Evolutionary conservation across 2,888 invertebrate species (phyloP), one percentile per base, ranked within the genome.

Genomic region (Brachypterus glaber): DNA sequence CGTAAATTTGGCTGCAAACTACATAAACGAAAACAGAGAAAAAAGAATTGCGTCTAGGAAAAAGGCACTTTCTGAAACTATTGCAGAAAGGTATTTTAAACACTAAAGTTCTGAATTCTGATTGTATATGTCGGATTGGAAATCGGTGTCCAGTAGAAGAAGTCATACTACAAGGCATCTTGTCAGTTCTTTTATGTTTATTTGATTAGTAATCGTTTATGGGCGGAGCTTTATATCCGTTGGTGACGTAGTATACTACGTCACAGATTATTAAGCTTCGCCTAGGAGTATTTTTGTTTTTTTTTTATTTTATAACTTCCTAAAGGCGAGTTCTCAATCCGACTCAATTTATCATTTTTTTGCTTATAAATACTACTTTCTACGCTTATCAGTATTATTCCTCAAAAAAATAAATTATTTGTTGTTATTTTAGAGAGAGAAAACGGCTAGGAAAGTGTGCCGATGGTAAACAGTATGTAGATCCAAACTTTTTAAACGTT

Each of bases 1-100:
- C 54, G 57, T 79, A 1, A 71, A 75, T 41, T 55, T 57, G 3
- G 82, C 85, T 1, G 76, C 83, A 15, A 72, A 74, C 48, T 77
- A 75, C 53, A 80, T 86, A 31, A 71, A 72, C 11, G 71, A 74
- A 32, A 64, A 69, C 29, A 63, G 70, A 32, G 67, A 70, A 39
- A 72, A 72, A 59, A 56, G 76, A 35, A 54, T 58, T 16, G 62
- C 68, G 42, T 68, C 70, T 2, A 55, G 73, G 27, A 66, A 66
- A 49, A 69, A 71, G 51, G 73, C 72, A 2, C 53, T 62, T 52
- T 69, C 70, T 32, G 74, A 69, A 59, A 69, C 66, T 25, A 59
- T 64, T 35, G 43, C 69, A 3, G 53, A 60, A 48, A 60, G 53
- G 63, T 63, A 49, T 32, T 24, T 30, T 35, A 35, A 30, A 37